Evolutionary conservation across 2,113 vertebrate genomes (phyloP), one percentile per base, ranked within the genome.

Genomic region (Larimichthys polyactis): DNA sequence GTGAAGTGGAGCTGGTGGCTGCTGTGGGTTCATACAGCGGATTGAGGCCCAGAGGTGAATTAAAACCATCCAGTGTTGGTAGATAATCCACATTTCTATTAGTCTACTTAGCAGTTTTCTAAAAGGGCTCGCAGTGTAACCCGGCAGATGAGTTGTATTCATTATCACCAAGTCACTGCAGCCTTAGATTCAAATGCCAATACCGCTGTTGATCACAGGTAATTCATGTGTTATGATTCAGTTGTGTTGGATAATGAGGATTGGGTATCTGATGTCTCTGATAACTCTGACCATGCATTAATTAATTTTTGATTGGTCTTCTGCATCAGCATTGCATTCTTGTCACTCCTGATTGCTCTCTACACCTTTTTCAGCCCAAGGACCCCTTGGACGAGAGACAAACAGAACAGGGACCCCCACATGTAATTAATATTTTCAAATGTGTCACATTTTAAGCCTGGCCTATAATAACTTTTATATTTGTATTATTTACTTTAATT

Each of bases 41-140:
- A 85, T 85, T 29, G 49, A 83, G 46, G 79, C 82, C 86, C 75
- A 55, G 81, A 92, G 91, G 86, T 90, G 83, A 91, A 82, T 82
- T 78, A 60, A 87, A 85, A 88, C 16, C 86, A 79, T 86, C 81
- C 79, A 78, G 81, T 67, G 83, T 71, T 86, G 87, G 77, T 85
- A 73, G 91, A 91, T 90, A 90, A 90, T 87, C 89, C 86, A 87
- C 80, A 84, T 91, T 88, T 91, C 91, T 83, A 93, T 93, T 88
- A 90, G 81, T 85, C 87, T 91, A 85, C 89, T 92, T 91, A 90
- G 89, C 84, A 84, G 81, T 87, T 89, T 88, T 85, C 81, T 87
- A 90, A 90, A 69, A 82, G 75, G 80, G 74, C 88, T 90, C 84
- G 74, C 68, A 75, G 87, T 86, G 68, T 86, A 72, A 83, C 79